Evolutionary conservation across 1,140 invertebrate species (phyloP).

Genomic region (Pseudomyrmex sp.): DNA sequence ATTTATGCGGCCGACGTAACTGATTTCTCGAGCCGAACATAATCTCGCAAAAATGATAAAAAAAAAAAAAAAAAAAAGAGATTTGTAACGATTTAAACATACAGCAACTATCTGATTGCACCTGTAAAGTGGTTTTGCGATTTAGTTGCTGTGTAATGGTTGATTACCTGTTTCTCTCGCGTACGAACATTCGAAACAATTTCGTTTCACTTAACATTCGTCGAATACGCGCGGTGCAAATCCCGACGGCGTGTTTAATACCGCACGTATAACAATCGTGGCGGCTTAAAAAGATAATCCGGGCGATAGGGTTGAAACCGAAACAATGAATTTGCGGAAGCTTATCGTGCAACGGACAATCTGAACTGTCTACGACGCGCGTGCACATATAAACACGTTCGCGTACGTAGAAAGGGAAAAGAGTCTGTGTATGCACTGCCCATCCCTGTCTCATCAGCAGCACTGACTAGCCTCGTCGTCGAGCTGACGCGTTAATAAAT

Average conservation of each 20-base stretch:
- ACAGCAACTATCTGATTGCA: neutral
- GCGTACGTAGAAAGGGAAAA: neutral
- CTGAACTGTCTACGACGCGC: neutral
- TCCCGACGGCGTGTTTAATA: neutral
- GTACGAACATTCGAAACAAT: neutral
- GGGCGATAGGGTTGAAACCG: neutral
- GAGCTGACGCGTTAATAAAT: slow-evolving; percentile 45
- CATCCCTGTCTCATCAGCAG: slow-evolving; percentile 38
- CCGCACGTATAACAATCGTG: neutral
- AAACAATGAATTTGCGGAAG: slow-evolving; percentile 25
- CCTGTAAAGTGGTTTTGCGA: too few relatives aligned
- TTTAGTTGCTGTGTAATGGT: neutral
- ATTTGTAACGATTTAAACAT: neutral
- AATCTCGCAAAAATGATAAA: neutral
- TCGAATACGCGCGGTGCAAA: slow-evolving; percentile 1
- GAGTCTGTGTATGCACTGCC: neutral
- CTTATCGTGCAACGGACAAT: slow-evolving; percentile 9
- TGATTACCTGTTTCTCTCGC: neutral
- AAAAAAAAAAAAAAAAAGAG: neutral
- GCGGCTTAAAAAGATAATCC: slow-evolving; percentile 3
- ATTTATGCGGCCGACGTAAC: neutral
- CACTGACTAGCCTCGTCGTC: neutral
- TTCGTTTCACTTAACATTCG: slow-evolving; percentile 16
- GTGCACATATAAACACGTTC: neutral
- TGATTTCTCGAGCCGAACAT: neutral